A percentile compares a stretch with the other conserved stretches of the same genome.
Conservation (phyloP, 2,113 vertebrate genomes). For the Sinocyclocheilus grahami region DNA sequence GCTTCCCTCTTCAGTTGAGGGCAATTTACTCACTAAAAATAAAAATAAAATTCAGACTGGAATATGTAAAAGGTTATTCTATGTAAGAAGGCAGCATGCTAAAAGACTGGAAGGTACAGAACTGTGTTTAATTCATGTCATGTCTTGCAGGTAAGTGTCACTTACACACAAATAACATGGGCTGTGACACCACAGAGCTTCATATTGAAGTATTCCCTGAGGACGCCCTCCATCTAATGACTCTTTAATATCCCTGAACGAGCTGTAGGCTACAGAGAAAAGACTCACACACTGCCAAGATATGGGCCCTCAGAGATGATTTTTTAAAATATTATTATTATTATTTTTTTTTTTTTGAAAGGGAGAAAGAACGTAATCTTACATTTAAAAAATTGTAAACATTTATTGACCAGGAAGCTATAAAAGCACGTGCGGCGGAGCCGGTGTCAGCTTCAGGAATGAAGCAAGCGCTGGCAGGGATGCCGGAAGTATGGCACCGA, state of each 20-base stretch:
- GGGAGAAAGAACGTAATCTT: neutral
- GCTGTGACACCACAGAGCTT: conserved; percentile 62
- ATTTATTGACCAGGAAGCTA: neutral
- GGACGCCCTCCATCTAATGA: conserved; percentile 61
- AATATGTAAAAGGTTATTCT: conserved; percentile 52
- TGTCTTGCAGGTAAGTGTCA: conserved; percentile 64
- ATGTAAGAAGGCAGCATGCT: neutral
- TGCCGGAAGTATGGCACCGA: too few species aligned
- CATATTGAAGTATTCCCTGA: conserved; percentile 62
- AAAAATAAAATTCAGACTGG: conserved; percentile 10
- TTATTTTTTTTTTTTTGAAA: neutral
- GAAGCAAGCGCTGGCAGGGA: too few species aligned
- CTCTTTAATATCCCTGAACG: conserved; percentile 65
- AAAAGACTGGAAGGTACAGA: conserved; percentile 37
- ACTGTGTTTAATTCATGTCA: conserved; percentile 60
- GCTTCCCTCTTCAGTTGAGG: conserved; percentile 18
- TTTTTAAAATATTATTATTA: neutral
- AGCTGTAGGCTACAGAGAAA: conserved; percentile 59
- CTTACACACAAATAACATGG: conserved; percentile 65
- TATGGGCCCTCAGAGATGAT: conserved; percentile 35
- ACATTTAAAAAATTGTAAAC: neutral
- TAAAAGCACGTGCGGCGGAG: too few species aligned
- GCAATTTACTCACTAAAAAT: conserved; percentile 8
- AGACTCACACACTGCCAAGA: conserved; percentile 47
- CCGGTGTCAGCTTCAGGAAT: too few species aligned